Base-by-base conservation (phyloP, 2,888 invertebrate species). In the Gymnosoma rotundatum region DNA sequence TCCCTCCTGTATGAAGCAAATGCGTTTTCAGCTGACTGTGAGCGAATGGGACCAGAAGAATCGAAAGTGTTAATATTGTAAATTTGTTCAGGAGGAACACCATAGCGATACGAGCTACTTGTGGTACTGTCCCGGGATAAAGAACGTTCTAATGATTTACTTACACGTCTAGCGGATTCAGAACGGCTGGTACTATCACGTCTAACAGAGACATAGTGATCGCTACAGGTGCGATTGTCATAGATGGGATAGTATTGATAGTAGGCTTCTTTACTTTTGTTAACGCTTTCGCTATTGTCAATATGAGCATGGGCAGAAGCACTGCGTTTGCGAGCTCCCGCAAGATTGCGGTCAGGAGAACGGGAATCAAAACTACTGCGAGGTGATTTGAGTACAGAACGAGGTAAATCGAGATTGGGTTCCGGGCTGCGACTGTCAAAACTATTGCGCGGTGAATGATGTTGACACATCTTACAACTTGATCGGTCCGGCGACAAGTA, bases 1-100 rank as follows among this genome's bases (percentile, higher is more conserved):
- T 94, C 94, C 69, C 94, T 94, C 36, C 88, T 89, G 83, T 91
- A 91, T 69, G 89, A 90, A n/a, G 89, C 89, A 82, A 92, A 91
- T 0, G 91, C 90, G 78, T 92, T 92, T 88, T 92, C 92, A 3
- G 92, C 92, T 12, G 92, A 92, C 67, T 92, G 91, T 1, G 92
- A 92, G 14, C 92, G 90, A 50, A 92, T 80, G 0, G 92, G 92
- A 9, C 81, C 78, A 21, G 86, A 79, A 0, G 92, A 91, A 14
- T 83, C 80, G 7, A 67, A 36, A 61, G 83, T 80, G 25, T 91
- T 91, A 60, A 92, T 91, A 14, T 90, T 90, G 75, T 92, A 92
- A 72, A 90, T 90, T 14, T 91, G 89, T 42, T 92, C 92, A 0
- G 92, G 92, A 0, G 92, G 92, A 21, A 91, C 87, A 52, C 92